A percentile compares a stretch with the other conserved stretches of the same genome.
phyloP scores from a whole-genome alignment of 2,113 vertebrate genomes.

The Cardinalis cardinalis region DNA sequence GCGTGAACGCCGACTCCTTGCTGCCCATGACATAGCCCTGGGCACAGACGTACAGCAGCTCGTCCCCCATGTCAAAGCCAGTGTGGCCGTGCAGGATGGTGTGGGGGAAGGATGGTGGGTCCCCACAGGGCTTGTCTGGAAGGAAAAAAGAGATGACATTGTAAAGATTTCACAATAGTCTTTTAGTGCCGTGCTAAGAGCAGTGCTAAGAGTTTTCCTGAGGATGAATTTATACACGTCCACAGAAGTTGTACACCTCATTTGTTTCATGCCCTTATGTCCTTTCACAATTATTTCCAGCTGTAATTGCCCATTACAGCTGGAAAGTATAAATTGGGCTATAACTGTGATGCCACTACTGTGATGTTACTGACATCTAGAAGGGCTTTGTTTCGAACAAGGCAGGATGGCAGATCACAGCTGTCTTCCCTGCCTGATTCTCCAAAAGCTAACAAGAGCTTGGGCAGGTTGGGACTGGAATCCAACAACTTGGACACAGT shows the following conservation, averaged over 20 bases:
- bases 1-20: conserved; percentile 80
- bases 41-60: conserved; percentile 86
- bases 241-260: background rate
- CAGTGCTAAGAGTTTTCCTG: background rate
- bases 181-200: background rate
- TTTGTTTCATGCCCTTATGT: background rate
- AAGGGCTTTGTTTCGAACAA: background rate
- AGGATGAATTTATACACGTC: fast-evolving
- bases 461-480: background rate
- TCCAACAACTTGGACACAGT: background rate
- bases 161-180: background rate
- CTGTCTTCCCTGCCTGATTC: background rate
- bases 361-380: background rate
- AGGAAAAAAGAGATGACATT: background rate
- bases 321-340: background rate
- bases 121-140: conserved; percentile 86
- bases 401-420: background rate
- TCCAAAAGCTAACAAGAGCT: background rate
- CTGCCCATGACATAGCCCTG: conserved; percentile 77
- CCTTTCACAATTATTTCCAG: background rate
- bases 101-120: conserved; percentile 88
- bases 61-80: conserved; percentile 87
- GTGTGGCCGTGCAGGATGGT: conserved; percentile 82
- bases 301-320: background rate
- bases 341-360: fast-evolving